Base-by-base conservation (phyloP, 2,113 vertebrate genomes). In the Lepus americanus region DNA sequence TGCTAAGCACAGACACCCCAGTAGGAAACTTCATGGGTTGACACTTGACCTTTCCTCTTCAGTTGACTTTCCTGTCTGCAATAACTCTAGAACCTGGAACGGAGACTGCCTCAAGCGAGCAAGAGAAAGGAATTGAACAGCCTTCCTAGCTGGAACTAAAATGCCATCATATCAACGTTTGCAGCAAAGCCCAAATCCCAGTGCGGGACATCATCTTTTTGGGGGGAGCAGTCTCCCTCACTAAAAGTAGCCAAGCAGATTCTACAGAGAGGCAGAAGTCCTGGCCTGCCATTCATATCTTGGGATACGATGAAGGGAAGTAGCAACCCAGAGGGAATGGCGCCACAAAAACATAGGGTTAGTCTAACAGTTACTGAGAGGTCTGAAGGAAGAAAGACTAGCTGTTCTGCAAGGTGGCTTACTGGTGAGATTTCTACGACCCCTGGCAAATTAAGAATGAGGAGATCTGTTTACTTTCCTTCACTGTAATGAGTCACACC, bases 351-450 rank as follows among this genome's bases (percentile, higher is more conserved):
- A 53, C 4, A 14, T 70, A 92, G 86, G 85, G 49, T 94, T 85
- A 89, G 61, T n/a, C 36, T 92, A 92, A 67, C 51, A 59, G 73
- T 95, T 92, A 92, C 90, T 95, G 82, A 94, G 31, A 91, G 55
- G 53, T 61, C 82, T 33, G 51, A 95, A 92, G 70, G 77, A 89
- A 95, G 83, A 79, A 23, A 77, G 44, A 72, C 9, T 36, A 53
- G 29, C 72, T 94, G 23, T 84, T 90, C 86, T 86, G 66, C 33
- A 92, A 87, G 73, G 92, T 10, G 19, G 84, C 80, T 95, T 89
- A 76, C 92, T 88, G 89, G 83, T 96, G 72, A 84, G 86, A 86
- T 89, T 93, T 94, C 92, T 91, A 97, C 90, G 92, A 93, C 64
- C 64, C 55, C 84, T 83, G 90, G 90, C 53, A 82, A 91, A 86